Percentiles rank a stretch among this genome's conserved stretches.
Conservation (phyloP, 2,113 vertebrate species). For the Sorex araneus region DNA sequence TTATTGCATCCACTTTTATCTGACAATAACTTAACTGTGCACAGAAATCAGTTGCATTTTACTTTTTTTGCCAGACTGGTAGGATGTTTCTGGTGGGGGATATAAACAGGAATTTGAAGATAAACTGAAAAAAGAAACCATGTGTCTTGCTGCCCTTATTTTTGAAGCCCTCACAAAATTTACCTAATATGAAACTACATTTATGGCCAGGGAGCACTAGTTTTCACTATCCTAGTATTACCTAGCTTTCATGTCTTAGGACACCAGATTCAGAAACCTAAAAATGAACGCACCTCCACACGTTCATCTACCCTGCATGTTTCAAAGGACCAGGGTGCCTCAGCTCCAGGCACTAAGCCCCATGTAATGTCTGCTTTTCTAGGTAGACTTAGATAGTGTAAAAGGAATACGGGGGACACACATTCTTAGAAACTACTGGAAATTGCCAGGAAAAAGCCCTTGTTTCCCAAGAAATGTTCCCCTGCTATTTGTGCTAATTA, state of each 20-base stretch:
- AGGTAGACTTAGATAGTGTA: neutral
- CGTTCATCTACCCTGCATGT: neutral
- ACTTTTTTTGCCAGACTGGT: neutral
- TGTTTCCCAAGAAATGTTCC: neutral
- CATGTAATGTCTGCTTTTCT: neutral
- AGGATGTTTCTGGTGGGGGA: neutral
- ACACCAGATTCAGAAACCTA: slow-evolving; percentile 6
- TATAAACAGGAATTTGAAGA: slow-evolving; percentile 5
- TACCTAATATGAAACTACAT: neutral
- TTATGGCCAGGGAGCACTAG: no score
- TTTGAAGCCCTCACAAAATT: slow-evolving; percentile 28
- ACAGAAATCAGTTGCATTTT: no score
- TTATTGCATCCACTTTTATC: no score
- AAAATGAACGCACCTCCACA: neutral
- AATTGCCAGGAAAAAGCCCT: neutral
- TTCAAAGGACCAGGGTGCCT: neutral
- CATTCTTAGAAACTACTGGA: slow-evolving; percentile 25
- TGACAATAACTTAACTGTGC: no score
- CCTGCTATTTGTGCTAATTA: neutral
- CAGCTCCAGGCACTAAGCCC: neutral
- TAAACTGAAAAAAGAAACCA: neutral
- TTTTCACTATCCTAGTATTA: neutral
- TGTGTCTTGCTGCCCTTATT: slow-evolving; percentile 21
- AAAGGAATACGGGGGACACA: neutral
- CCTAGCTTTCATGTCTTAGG: neutral